phyloP scores from a whole-genome alignment of 1,140 invertebrate species.

The Penaeus vannamei region DNA sequence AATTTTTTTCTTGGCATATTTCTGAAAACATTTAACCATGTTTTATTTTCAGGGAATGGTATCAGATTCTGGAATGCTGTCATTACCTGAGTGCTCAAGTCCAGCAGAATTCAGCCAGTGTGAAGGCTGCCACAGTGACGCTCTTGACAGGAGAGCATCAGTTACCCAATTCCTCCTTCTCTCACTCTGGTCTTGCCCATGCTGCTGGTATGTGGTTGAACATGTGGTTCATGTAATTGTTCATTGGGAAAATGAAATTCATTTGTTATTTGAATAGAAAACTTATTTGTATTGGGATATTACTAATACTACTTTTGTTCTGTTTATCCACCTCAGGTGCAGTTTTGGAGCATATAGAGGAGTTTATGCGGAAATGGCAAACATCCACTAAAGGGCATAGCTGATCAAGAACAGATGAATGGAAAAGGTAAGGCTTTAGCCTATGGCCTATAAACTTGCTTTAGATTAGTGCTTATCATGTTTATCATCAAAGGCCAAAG shows the following conservation, averaged over 20 bases:
- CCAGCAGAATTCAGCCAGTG: conserved; percentile 71
- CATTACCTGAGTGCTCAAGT: conserved; percentile 79
- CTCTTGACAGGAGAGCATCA: conserved; percentile 75
- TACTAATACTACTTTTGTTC: background rate
- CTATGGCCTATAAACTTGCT: background rate
- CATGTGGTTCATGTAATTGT: background rate
- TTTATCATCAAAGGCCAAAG: background rate
- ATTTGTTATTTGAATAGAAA: background rate
- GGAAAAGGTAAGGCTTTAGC: conserved; percentile 26
- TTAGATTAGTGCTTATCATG: background rate
- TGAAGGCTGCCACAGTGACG: conserved; percentile 76
- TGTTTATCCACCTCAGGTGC: conserved; percentile 73
- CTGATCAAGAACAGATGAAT: conserved; percentile 72
- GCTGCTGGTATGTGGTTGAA: conserved; percentile 73
- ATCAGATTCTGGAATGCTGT: conserved; percentile 82
- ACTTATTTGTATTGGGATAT: background rate
- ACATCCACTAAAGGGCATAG: conserved; percentile 78
- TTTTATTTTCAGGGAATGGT: conserved; percentile 75
- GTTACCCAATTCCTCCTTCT: conserved; percentile 71
- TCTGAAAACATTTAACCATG: conserved; percentile 36
- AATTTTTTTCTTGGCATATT: too few relatives aligned
- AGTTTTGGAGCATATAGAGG: conserved; percentile 78
- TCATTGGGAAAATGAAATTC: background rate
- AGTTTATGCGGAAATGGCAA: conserved; percentile 81
- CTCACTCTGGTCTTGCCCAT: conserved; percentile 75